phyloP scores from a whole-genome alignment of 2,113 vertebrate species.

The Forbesichthys papilliferus region DNA sequence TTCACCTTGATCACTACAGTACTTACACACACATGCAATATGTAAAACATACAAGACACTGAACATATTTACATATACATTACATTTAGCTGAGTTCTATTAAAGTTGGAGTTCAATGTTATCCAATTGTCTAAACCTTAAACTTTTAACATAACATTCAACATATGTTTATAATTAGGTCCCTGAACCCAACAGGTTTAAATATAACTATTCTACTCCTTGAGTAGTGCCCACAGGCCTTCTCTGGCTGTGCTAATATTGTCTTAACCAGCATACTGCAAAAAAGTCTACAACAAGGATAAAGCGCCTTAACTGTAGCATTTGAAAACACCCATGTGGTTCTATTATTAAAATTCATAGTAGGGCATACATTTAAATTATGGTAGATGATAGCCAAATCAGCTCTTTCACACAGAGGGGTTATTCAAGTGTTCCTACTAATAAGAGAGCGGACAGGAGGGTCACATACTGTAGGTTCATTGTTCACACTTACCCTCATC shows the following conservation, averaged over 20 bases:
- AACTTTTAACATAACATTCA: no score
- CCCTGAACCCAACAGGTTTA: not conserved
- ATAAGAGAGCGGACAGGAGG: not conserved
- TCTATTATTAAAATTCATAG: not conserved
- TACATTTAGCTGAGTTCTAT: no score
- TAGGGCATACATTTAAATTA: not conserved
- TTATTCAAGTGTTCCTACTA: not conserved
- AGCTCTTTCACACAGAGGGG: not conserved
- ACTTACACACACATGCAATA: no score
- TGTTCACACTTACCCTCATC: not conserved
- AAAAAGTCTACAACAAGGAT: not conserved
- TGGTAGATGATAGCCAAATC: not conserved
- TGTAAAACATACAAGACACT: no score
- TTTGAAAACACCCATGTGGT: not conserved
- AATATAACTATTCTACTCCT: not conserved
- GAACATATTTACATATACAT: no score
- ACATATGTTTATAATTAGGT: not conserved
- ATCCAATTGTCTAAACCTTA: not conserved
- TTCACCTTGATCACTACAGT: no score
- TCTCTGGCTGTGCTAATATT: conserved; percentile 36
- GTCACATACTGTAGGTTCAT: not conserved
- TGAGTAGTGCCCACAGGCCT: conserved; percentile 20
- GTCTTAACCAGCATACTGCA: not conserved
- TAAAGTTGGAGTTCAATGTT: conserved; percentile 15
- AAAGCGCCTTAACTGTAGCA: not conserved